phyloP scores from a whole-genome alignment of 2,888 invertebrate species.

The Protodeltote pygarga region DNA sequence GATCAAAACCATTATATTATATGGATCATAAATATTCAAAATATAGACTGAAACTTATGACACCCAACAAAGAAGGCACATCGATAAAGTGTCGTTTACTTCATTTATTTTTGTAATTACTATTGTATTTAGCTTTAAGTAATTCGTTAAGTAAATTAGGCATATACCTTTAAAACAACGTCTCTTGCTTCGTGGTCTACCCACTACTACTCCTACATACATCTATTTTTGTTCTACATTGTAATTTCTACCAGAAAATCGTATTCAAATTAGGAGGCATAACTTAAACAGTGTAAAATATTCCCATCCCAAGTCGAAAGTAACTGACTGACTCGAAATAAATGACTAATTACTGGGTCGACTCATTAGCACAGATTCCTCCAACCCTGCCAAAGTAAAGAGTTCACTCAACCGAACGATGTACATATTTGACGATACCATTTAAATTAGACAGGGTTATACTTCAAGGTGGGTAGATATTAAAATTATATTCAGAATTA shows the following conservation, averaged over 20 bases:
- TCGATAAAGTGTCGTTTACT: too few relatives aligned
- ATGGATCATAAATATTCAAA: too few relatives aligned
- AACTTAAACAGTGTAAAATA: slow-evolving; percentile 45
- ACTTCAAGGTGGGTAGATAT: slow-evolving; percentile 30
- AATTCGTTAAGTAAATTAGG: slow-evolving; percentile 17
- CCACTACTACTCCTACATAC: slow-evolving; percentile 3
- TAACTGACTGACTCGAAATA: slow-evolving; percentile 53
- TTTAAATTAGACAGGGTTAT: slow-evolving; percentile 36
- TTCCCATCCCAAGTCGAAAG: slow-evolving; percentile 36
- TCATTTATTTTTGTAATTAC: too few relatives aligned
- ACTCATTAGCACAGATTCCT: slow-evolving; percentile 53
- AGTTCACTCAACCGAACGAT: slow-evolving; percentile 36
- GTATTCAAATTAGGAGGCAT: slow-evolving; percentile 42
- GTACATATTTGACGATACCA: slow-evolving; percentile 15
- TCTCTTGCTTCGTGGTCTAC: too few relatives aligned
- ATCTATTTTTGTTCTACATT: slow-evolving; percentile 27
- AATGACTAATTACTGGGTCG: slow-evolving; percentile 54
- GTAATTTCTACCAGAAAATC: slow-evolving; percentile 34
- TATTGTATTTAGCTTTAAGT: too few relatives aligned
- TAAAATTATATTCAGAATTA: slow-evolving; percentile 33
- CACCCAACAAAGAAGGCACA: too few relatives aligned
- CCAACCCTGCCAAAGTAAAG: slow-evolving; percentile 41
- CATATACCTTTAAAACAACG: slow-evolving; percentile 6
- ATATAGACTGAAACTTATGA: too few relatives aligned
- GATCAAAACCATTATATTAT: too few relatives aligned